Conservation (phyloP, 2,113 vertebrate species). For the Chloebia gouldiae region DNA sequence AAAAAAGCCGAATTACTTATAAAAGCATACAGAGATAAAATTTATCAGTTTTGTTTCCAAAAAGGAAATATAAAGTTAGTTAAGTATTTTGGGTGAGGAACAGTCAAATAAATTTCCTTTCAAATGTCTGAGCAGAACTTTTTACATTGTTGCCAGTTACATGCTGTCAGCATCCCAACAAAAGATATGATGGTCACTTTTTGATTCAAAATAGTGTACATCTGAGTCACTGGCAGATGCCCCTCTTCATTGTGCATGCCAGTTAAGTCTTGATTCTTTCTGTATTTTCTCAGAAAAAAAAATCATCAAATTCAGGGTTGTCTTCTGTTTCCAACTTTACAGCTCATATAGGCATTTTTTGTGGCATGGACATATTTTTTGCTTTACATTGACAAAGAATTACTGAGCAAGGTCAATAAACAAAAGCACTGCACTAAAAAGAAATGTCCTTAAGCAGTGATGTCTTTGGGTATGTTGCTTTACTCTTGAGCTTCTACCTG, state of each 20-base stretch:
- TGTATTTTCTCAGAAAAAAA: background rate
- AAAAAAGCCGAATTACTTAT: background rate
- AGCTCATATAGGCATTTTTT: background rate
- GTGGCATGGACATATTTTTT: background rate
- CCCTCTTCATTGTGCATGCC: background rate
- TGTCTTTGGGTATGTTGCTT: background rate
- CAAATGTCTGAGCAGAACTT: background rate
- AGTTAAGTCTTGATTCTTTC: background rate
- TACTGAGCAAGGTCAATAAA: background rate
- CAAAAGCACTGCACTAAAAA: background rate
- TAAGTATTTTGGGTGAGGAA: background rate
- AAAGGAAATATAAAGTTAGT: background rate
- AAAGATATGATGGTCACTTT: background rate
- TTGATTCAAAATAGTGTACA: background rate
- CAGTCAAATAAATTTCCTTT: background rate
- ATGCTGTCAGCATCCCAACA: background rate
- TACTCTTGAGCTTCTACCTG: background rate
- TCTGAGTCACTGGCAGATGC: background rate
- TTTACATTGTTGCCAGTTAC: background rate
- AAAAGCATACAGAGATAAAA: background rate
- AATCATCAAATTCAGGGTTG: background rate
- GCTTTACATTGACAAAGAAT: background rate
- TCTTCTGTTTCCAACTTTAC: background rate
- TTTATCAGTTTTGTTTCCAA: background rate
- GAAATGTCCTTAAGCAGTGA: background rate